A percentile compares a stretch with the other conserved stretches of the same genome.
Evolutionary conservation across 2,797 vertebrate genomes (phyloP).

Genomic region (Taeniopygia guttata): DNA sequence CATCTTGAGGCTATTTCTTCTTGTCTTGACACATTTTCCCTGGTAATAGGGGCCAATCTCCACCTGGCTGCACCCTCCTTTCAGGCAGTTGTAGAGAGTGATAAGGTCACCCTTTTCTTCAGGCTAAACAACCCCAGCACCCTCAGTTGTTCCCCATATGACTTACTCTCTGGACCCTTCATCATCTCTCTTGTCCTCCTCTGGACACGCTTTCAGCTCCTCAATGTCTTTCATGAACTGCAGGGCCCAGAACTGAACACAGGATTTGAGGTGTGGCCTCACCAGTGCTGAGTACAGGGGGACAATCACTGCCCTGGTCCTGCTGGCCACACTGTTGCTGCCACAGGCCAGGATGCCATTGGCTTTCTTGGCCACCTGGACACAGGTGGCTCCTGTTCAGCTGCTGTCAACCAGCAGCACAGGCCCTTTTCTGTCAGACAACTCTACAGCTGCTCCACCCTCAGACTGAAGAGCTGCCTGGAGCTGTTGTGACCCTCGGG

Average conservation of each 20-base stretch:
- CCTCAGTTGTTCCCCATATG: not conserved
- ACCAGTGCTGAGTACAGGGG: accelerated
- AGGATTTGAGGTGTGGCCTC: accelerated
- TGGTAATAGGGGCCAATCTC: not conserved
- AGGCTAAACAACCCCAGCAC: not conserved
- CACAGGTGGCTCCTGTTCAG: not conserved
- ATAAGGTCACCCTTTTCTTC: not conserved
- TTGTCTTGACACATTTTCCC: not conserved
- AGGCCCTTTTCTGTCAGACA: not conserved
- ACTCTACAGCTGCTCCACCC: accelerated
- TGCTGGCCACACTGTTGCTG: not conserved
- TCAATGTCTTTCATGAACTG: not conserved
- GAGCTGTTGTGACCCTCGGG: not conserved
- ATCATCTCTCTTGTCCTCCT: not conserved
- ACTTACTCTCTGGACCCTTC: not conserved
- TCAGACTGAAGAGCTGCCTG: not conserved
- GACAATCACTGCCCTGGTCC: accelerated
- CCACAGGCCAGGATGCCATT: not conserved
- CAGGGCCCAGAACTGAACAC: accelerated
- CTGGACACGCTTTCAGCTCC: too few relatives aligned
- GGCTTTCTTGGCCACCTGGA: too few relatives aligned
- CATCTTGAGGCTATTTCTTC: not conserved
- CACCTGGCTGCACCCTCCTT: not conserved
- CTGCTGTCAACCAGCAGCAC: accelerated
- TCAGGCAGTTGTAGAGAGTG: too few relatives aligned